These are phyloP conservation scores for Alaudala cheleensis DNA, from an alignment of 2,113 vertebrate genomes.

Conservation along the genomic window DNA sequence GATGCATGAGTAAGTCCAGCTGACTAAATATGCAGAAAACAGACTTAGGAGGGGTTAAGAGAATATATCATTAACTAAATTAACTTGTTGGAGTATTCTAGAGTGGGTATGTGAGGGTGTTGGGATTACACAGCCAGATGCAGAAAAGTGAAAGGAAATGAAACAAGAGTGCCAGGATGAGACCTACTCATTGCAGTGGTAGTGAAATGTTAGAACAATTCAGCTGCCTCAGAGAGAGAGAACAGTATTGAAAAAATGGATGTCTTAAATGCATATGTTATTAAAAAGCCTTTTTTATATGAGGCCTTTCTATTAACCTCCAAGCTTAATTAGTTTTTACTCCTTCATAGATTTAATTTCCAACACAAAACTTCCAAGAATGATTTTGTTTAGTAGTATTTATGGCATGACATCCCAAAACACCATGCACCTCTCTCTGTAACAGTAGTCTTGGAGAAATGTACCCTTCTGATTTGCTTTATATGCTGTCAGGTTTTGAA, in stretches of 20 bases:
- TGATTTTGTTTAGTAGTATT: neutral
- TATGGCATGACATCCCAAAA: neutral
- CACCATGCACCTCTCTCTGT: neutral
- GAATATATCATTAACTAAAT: neutral
- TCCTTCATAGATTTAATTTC: neutral
- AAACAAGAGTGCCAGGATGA: neutral
- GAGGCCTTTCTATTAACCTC: neutral
- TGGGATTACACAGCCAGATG: neutral
- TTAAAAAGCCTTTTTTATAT: neutral
- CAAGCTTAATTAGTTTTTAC: neutral
- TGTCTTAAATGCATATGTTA: neutral
- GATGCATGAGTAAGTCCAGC: neutral
- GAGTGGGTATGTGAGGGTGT: neutral
- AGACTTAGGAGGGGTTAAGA: fast-evolving
- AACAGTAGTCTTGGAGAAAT: neutral
- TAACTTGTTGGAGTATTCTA: neutral
- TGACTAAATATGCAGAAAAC: neutral
- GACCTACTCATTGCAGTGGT: neutral
- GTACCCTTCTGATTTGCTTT: neutral
- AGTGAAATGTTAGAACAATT: neutral
- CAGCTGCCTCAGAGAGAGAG: neutral
- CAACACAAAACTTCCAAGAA: neutral
- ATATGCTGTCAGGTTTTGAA: neutral
- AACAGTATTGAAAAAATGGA: neutral
- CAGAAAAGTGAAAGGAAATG: neutral